Evolutionary conservation across 2,113 vertebrate genomes (phyloP), one percentile per base, ranked within the genome.

Genomic region (Petrocephalus microphthalmus): DNA sequence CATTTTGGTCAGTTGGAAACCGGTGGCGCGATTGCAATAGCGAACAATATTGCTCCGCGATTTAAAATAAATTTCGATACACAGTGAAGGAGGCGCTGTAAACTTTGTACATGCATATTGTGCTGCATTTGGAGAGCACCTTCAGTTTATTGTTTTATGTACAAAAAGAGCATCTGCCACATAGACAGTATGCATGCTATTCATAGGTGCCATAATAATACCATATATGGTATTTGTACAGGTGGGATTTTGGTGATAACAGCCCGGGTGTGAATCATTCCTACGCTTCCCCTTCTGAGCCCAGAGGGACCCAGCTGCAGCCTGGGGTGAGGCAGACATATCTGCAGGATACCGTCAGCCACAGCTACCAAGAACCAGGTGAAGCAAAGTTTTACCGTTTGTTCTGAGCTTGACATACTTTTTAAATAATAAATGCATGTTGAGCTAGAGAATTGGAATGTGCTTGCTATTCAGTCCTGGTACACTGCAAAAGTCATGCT

Each of bases 201-300:
- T 49, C 85, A n/a, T 87, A 84, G 45, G 22, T 52, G 22, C 1
- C 0, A 3, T 84, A 52, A 51, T 51, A 84, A 84, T 84, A 25
- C 11, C 45, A 15, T 84, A 37, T 33, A 89, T 84, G 88, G n/a
- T 2, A 89, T 8, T 87, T 45, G 11, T 89, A 2, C 60, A 97
- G 96, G 57, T 97, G 96, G 96, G 90, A 94, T 89, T 97, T 96
- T 92, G 96, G 94, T 25, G 95, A 95, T 85, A 90, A 90, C 20
- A 92, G 90, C 25, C 85, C 54, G 5, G 37, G 33, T 5, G 90
- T 93, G 60, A 71, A 92, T 78, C 93, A 81, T 57, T 87, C 29
- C 4, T 67, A 93, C n/a, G 22, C 91, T 84, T 91, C 95, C 74
- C 91, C 93, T 33, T 93, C 90, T 90, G 90, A 93, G 47, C 53